Conservation (phyloP, 2,113 vertebrate species). For the Porphyrio hochstetteri region DNA sequence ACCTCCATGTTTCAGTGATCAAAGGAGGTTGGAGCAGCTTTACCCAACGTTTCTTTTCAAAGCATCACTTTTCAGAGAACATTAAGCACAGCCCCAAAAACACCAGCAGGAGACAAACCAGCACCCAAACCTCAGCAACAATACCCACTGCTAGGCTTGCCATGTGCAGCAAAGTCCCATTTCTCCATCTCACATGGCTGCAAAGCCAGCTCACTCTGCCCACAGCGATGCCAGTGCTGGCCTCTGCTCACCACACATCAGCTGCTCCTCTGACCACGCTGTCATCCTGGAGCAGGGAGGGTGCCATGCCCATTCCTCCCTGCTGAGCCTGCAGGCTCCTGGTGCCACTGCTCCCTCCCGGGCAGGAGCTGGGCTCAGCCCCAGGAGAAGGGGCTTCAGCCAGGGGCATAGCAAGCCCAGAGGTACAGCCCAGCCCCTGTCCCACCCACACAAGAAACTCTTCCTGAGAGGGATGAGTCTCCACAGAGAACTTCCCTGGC, state of each 20-base stretch:
- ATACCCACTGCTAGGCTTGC: neutral
- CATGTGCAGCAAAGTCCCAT: neutral
- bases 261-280: neutral
- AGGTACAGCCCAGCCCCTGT: neutral
- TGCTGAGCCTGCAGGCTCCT: fast-evolving
- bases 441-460: neutral
- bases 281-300: fast-evolving
- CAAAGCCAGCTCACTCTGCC: neutral
- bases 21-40: neutral
- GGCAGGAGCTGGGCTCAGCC: neutral
- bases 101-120: neutral
- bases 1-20: neutral
- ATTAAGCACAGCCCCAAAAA: neutral
- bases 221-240: fast-evolving
- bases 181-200: neutral
- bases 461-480: neutral
- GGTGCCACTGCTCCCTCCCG: neutral
- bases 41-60: neutral
- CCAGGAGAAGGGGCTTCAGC: neutral
- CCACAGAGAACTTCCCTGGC: fast-evolving
- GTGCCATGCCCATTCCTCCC: fast-evolving
- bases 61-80: neutral
- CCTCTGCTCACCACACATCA: neutral
- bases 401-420: fast-evolving
- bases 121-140: neutral